Percentiles rank a stretch among this genome's conserved stretches.
These are phyloP conservation scores for Heliconius melpomene DNA, from an alignment of 1,140 invertebrate species.

Conservation along the genomic window DNA sequence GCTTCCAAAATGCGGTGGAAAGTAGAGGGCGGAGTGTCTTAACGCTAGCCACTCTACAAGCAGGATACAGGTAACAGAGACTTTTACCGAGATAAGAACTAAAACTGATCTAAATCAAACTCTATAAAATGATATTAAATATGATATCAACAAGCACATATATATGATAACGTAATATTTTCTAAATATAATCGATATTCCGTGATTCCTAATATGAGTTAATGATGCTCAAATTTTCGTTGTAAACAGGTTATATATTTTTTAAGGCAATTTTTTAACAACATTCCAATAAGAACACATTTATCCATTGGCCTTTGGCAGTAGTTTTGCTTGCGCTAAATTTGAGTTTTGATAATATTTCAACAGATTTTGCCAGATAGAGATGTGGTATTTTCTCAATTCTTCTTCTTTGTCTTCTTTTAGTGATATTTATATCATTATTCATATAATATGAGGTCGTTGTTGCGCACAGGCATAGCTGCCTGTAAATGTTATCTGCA, in stretches of 20 bases:
- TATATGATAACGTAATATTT: not conserved
- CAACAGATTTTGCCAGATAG: not conserved
- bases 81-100: too few relatives aligned
- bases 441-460: too few relatives aligned
- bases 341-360: not conserved
- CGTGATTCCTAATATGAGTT: slow-evolving; percentile 34
- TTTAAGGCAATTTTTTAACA: not conserved
- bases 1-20: too few relatives aligned
- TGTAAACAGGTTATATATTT: slow-evolving; percentile 27
- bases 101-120: too few relatives aligned
- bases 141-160: not conserved
- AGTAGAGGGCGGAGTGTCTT: too few relatives aligned
- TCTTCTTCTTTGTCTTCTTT: too few relatives aligned
- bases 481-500: too few relatives aligned
- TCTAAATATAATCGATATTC: slow-evolving; percentile 8
- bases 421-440: too few relatives aligned
- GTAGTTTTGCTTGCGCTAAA: not conserved
- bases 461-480: too few relatives aligned
- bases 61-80: too few relatives aligned
- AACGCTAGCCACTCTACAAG: too few relatives aligned
- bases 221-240: slow-evolving; percentile 32
- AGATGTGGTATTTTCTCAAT: too few relatives aligned
- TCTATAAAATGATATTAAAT: not conserved
- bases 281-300: slow-evolving; percentile 15
- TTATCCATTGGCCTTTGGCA: slow-evolving; percentile 2